Conservation (phyloP, 1,140 invertebrate species). For the Bradysia coprophila region DNA sequence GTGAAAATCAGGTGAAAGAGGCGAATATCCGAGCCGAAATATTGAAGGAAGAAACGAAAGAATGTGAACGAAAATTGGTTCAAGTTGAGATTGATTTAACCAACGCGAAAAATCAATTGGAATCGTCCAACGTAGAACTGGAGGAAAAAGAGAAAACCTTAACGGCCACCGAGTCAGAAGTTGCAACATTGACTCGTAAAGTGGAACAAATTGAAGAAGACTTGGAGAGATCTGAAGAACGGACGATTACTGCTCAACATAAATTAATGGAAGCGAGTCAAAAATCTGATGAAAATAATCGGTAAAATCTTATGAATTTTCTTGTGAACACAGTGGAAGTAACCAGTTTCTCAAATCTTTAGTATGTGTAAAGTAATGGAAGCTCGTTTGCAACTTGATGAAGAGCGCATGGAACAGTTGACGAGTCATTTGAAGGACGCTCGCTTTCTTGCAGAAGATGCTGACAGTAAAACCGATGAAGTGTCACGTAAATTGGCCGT, state of each 20-base stretch:
- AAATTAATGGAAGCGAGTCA: constrained; percentile 96
- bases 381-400: constrained; percentile 90
- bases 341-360: constrained; percentile 8
- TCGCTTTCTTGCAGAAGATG: constrained; percentile 91
- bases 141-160: constrained; percentile 83
- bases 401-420: constrained; percentile 93
- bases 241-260: constrained; percentile 77
- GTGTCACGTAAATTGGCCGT: constrained; percentile 99
- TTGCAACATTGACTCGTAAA: constrained; percentile 88
- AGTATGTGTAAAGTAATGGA: constrained; percentile 99
- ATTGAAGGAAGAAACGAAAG: constrained; percentile 78
- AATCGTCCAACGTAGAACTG: constrained; percentile 76
- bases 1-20: constrained; percentile 89
- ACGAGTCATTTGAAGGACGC: constrained; percentile 96
- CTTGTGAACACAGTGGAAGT: no score
- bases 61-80: constrained; percentile 81
- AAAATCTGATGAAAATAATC: constrained; percentile 95
- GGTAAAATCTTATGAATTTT: no score
- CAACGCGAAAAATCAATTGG: constrained; percentile 70
- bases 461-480: constrained; percentile 98
- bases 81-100: constrained; percentile 80
- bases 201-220: constrained; percentile 98
- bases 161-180: constrained; percentile 60
- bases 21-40: constrained; percentile 85
- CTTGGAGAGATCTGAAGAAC: constrained; percentile 92